Evolutionary conservation across 2,113 vertebrate genomes (phyloP), one percentile per base, ranked within the genome.

Genomic region (Tylochromis polylepis): DNA sequence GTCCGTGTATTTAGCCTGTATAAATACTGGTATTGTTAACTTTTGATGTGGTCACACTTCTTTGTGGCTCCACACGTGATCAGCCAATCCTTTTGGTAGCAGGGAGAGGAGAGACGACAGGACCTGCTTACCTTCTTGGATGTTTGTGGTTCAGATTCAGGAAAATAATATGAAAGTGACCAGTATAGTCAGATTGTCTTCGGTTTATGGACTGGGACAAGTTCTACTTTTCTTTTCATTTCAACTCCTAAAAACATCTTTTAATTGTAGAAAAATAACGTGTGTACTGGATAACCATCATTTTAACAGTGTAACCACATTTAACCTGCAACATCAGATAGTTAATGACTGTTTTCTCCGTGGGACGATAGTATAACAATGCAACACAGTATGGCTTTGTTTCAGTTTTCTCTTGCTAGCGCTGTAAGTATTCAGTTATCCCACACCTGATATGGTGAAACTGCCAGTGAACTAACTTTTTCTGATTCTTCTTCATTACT

Each of bases 391-490:
- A 65, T 84, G 85, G 57, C 62, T 81, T 65, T 57, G 11, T 55
- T 83, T 67, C 0, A 9, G 10, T 80, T 2, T 6, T 84, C 46
- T 75, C 27, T 55, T 29, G 12, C 43, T 31, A 15, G 2, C 20
- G 14, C 4, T 11, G 34, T 72, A 12, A 46, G 11, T 79, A 46
- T 51, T 92, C 27, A 95, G 70, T 89, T 90, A 31, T 96, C 94
- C 96, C 96, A 97, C 1, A 96, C 96, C 62, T 96, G 95, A 88
- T 94, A 91, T 5, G 95, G 92, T 22, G 93, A 93, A 31, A 86
- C 83, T 27, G 80, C 91, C n/a, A 81, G 34, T 2, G 95, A 90
- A 22, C 92, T 91, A 3, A 87, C 92, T 84, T 87, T 95, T 7
- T 91, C 46, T 4, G 89, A 84, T 8, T 90, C 82, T 38, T 94